These are phyloP conservation scores for Nudaria mundana DNA, from an alignment of 2,888 invertebrate genomes.

Conservation along the genomic window DNA sequence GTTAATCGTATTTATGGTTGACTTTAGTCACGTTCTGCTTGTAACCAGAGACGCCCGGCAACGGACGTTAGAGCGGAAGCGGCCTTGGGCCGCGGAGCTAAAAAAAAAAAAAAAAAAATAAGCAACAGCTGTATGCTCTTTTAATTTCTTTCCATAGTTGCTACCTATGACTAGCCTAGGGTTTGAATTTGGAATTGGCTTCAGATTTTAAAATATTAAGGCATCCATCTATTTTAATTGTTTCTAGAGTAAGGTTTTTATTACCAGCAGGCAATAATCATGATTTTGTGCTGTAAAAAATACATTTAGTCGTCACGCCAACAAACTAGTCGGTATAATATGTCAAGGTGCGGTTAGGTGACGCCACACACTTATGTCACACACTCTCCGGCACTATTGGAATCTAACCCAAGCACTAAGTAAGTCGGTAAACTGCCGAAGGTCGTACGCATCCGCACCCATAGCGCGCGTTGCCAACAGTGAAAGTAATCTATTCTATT, in stretches of 20 bases:
- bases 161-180: too few species aligned
- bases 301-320: slow-evolving; percentile 16
- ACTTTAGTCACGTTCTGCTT: too few species aligned
- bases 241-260: neutral
- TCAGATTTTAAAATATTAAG: too few species aligned
- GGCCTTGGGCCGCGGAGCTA: too few species aligned
- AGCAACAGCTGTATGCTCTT: too few species aligned
- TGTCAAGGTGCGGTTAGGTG: slow-evolving; percentile 70
- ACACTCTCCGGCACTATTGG: slow-evolving; percentile 52
- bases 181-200: too few species aligned
- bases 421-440: slow-evolving; percentile 57
- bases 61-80: too few species aligned
- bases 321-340: slow-evolving; percentile 38
- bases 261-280: neutral
- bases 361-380: slow-evolving; percentile 73
- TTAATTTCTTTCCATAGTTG: too few species aligned
- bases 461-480: slow-evolving; percentile 27
- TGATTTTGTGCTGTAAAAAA: slow-evolving; percentile 3
- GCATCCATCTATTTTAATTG: neutral
- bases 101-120: too few species aligned
- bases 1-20: too few species aligned
- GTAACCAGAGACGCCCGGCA: too few species aligned
- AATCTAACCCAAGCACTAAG: slow-evolving; percentile 64
- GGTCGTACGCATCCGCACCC: slow-evolving; percentile 64
- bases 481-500: slow-evolving; percentile 46